Percentiles rank a stretch among this genome's conserved stretches.
These are phyloP conservation scores for Spea hammondii DNA, from an alignment of 2,797 vertebrate species.

Conservation along the genomic window DNA sequence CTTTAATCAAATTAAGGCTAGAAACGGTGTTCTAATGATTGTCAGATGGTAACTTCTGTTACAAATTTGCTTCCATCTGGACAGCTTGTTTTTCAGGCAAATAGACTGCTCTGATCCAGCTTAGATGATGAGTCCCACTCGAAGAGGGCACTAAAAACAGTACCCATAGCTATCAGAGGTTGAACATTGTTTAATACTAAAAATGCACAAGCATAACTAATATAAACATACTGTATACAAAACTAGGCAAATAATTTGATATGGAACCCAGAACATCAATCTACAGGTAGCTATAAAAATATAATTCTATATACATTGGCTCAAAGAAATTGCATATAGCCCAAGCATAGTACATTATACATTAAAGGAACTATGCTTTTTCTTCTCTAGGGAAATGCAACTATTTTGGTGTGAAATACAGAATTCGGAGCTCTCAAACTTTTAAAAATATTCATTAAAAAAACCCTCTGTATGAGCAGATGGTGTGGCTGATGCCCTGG, in stretches of 20 bases:
- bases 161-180: not conserved
- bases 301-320: too few species aligned
- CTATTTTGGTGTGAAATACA: slow-evolving; percentile 32
- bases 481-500: slow-evolving; percentile 46
- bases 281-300: too few species aligned
- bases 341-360: too few species aligned
- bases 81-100: slow-evolving; percentile 37
- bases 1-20: slow-evolving; percentile 47
- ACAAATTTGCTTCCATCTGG: slow-evolving; percentile 51
- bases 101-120: slow-evolving; percentile 23
- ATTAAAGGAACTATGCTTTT: too few species aligned
- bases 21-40: slow-evolving; percentile 48
- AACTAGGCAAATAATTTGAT: too few species aligned
- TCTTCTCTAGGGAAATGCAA: not conserved
- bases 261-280: too few species aligned
- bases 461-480: slow-evolving; percentile 37
- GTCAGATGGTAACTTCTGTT: slow-evolving; percentile 50
- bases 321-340: too few species aligned
- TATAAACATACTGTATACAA: too few species aligned
- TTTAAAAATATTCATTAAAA: slow-evolving; percentile 39
- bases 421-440: slow-evolving; percentile 36
- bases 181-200: too few species aligned
- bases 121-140: slow-evolving; percentile 8
- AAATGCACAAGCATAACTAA: too few species aligned
- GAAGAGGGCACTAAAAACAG: not conserved